Evolutionary conservation across 2,888 invertebrate genomes (phyloP).

Genomic region (Acholoe squamosa): DNA sequence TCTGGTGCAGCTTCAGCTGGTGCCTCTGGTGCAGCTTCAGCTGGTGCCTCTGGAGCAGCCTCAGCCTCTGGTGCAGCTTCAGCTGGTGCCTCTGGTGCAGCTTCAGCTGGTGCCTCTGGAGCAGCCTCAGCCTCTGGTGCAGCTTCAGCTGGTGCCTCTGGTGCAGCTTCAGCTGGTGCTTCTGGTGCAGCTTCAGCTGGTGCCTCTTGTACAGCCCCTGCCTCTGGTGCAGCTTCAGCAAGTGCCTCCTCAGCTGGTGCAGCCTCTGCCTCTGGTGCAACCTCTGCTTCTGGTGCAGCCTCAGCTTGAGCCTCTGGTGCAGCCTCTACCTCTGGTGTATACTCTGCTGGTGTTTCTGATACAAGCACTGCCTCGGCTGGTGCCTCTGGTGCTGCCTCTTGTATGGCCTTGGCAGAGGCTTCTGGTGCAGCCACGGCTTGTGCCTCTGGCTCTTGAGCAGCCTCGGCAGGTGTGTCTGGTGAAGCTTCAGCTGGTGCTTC

Average conservation of each 20-base stretch:
- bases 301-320: neutral
- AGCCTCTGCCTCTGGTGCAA: neutral
- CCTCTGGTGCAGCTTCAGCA: no score
- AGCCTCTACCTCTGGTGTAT: neutral
- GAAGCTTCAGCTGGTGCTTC: neutral
- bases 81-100: conserved; percentile 14
- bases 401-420: neutral
- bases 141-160: neutral
- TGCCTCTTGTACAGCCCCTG: no score
- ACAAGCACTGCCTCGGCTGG: neutral
- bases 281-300: neutral
- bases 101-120: no score
- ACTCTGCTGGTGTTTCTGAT: neutral
- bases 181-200: neutral
- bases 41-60: neutral
- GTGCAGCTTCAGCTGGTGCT: neutral
- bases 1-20: no score
- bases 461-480: neutral
- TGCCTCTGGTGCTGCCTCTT: neutral
- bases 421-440: neutral
- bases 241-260: no score
- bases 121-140: neutral
- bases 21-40: neutral
- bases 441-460: neutral
- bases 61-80: neutral